Evolutionary conservation across 2,113 vertebrate species (phyloP), one percentile per base, ranked within the genome.

Genomic region (Albula glossodonta): DNA sequence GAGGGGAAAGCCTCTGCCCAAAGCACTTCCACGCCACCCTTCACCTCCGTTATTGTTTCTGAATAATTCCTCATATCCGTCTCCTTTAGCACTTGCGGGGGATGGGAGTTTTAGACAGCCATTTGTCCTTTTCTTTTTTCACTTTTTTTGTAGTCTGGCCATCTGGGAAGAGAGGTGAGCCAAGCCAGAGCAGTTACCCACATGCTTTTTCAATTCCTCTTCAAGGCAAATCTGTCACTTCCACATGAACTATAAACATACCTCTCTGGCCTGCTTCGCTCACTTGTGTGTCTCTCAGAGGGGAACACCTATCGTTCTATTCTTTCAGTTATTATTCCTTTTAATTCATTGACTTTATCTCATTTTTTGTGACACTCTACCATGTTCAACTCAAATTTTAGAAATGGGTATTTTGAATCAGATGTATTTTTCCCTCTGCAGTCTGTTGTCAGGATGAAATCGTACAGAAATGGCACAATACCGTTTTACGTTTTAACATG

Each of bases 101-200:
- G n/a, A 74, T 7, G 8, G 53, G 17, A 31, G n/a, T 25, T 74
- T 74, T 74, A 74, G 17, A 15, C n/a, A 6, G 70, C 70, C 70
- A 31, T 31, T 11, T 11, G 2, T 31, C 70, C 70, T 22, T 4
- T 19, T 5, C 8, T 10, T 3, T 22, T 74, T 74, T 74, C 31
- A 31, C 6, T 31, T 74, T 10, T 74, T 22, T 56, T 12, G 8
- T 22, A 9, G 70, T 22, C 19, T 19, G 22, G 70, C n/a, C 70
- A 74, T 74, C 70, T 74, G 70, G 70, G 22, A 70, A n/a, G 70
- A 74, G 70, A 31, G 70, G 70, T 74, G n/a, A 74, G 70, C 70
- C 19, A 8, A 74, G 31, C 10, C 22, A 74, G n/a, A 74, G 70
- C 70, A 9, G n/a, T 31, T 9, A 74, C 70, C n/a, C 70, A 31